These are phyloP conservation scores for Anhinga rufa DNA, from an alignment of 2,113 vertebrate species.

Conservation along the genomic window DNA sequence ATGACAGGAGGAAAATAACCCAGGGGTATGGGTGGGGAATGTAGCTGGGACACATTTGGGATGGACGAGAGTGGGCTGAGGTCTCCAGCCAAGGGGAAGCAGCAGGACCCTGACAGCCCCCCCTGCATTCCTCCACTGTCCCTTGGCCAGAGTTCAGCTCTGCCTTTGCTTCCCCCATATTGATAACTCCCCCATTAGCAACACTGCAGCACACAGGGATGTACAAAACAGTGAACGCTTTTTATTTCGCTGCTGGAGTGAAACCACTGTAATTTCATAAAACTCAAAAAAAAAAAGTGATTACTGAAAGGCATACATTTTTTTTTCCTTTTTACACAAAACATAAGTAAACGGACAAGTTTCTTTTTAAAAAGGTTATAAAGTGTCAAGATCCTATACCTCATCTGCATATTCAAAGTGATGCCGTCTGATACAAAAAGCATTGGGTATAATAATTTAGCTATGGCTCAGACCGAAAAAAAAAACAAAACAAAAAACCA, in stretches of 20 bases:
- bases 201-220: neutral
- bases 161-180: neutral
- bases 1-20: neutral
- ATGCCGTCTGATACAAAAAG: slow-evolving; percentile 57
- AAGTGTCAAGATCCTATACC: slow-evolving; percentile 68
- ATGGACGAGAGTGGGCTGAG: neutral
- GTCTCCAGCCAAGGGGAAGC: neutral
- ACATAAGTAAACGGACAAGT: slow-evolving; percentile 56
- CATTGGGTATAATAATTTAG: slow-evolving; percentile 58
- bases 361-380: slow-evolving; percentile 60
- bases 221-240: slow-evolving; percentile 64
- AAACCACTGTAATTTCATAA: slow-evolving; percentile 52
- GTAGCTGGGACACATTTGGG: neutral
- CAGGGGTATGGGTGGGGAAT: neutral
- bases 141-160: neutral
- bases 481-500: neutral
- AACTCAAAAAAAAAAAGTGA: slow-evolving; percentile 48
- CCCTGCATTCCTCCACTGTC: neutral
- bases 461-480: slow-evolving; percentile 55
- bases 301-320: slow-evolving; percentile 54
- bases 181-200: neutral
- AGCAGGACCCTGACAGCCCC: neutral
- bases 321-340: slow-evolving; percentile 47
- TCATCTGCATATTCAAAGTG: slow-evolving; percentile 60
- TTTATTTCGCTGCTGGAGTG: slow-evolving; percentile 54